Conservation (phyloP, 1,140 invertebrate species). For the Drosophila ficusphila region DNA sequence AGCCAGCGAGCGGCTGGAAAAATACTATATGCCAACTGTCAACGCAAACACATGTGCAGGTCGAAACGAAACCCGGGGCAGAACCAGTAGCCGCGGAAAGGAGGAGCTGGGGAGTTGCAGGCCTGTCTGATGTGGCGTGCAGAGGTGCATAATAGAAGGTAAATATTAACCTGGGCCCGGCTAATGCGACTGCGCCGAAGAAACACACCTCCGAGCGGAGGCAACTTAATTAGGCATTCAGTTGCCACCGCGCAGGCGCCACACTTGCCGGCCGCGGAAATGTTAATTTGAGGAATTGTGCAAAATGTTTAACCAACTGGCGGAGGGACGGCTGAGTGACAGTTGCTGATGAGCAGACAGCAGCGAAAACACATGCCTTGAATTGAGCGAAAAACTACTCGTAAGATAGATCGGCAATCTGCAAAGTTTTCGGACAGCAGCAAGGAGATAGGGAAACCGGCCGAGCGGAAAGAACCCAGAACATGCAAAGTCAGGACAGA, state of each 20-base stretch:
- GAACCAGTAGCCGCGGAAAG: conserved; percentile 13
- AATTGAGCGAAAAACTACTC: not conserved
- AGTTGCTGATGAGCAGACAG: conserved; percentile 53
- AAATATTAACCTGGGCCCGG: conserved; percentile 29
- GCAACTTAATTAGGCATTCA: conserved; percentile 73
- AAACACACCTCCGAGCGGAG: conserved; percentile 8
- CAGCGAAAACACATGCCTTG: conserved; percentile 27
- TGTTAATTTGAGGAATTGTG: conserved; percentile 55
- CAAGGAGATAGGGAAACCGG: conserved; percentile 18
- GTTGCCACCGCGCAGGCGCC: conserved; percentile 58
- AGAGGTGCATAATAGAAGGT: conserved; percentile 46
- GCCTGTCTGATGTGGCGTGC: conserved; percentile 10
- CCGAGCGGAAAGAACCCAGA: conserved; percentile 43
- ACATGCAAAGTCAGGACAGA: conserved; percentile 57
- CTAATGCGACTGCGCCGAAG: conserved; percentile 24
- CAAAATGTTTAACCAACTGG: conserved; percentile 42
- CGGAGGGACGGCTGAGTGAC: conserved; percentile 42
- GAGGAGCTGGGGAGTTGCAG: not conserved
- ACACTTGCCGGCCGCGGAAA: conserved; percentile 47
- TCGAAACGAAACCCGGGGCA: conserved; percentile 13
- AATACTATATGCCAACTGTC: conserved; percentile 61
- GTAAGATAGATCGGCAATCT: conserved; percentile 43
- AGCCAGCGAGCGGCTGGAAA: conserved; percentile 5
- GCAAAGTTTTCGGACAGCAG: conserved; percentile 18
- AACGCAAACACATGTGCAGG: conserved; percentile 33